Conservation (phyloP, 2,113 vertebrate species). For the Nyctereutes procyonoides region DNA sequence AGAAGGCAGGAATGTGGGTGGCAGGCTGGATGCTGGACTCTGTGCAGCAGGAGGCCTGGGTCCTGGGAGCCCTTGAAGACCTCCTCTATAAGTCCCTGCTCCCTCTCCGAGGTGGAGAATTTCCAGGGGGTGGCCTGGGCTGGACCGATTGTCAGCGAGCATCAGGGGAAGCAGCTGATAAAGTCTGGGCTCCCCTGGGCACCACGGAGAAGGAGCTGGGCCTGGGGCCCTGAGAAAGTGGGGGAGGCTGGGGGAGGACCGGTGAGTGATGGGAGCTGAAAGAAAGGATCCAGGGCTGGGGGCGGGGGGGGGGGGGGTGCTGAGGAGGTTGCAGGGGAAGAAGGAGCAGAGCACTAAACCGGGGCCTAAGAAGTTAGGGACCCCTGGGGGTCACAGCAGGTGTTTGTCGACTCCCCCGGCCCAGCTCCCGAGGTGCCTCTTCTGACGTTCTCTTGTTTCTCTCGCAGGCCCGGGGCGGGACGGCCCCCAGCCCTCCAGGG, state of each 20-base stretch:
- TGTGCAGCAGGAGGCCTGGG: neutral
- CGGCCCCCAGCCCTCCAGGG: neutral
- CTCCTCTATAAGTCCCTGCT: neutral
- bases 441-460: slow-evolving; percentile 70
- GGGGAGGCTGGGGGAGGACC: neutral
- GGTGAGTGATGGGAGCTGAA: neutral
- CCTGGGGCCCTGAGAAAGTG: neutral
- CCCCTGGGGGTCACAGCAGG: neutral
- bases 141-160: neutral
- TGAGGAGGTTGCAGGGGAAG: neutral
- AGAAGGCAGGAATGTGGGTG: neutral
- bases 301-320: too few species aligned
- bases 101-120: neutral
- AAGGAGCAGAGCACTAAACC: fast-evolving
- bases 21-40: neutral
- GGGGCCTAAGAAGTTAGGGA: neutral
- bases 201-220: neutral
- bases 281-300: neutral
- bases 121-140: neutral
- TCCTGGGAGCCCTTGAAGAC: neutral
- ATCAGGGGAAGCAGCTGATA: neutral
- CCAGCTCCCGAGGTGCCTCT: fast-evolving
- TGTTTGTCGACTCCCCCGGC: neutral
- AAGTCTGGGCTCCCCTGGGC: neutral
- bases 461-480: slow-evolving; percentile 71